phyloP scores from a whole-genome alignment of 2,888 invertebrate genomes.

The Strigamia crassipes region DNA sequence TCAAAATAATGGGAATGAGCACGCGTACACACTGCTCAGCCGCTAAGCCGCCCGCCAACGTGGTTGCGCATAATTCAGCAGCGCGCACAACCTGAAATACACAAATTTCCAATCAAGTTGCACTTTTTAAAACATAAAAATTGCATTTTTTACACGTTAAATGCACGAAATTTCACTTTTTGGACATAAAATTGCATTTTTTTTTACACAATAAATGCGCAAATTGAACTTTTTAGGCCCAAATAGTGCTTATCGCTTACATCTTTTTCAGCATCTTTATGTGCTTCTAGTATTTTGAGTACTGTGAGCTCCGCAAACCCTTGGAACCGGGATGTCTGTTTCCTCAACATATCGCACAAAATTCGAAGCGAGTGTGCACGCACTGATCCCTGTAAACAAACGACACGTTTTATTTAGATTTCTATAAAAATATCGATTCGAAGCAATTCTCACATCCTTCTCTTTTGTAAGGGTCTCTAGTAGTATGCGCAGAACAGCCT shows the following conservation, averaged over 20 bases:
- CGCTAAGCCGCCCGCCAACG: slow-evolving; percentile 79
- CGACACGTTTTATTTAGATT: no score
- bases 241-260: slow-evolving; percentile 56
- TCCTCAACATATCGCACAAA: slow-evolving; percentile 48
- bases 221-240: no score
- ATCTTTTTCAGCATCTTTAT: slow-evolving; percentile 67
- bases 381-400: slow-evolving; percentile 47
- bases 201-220: no score
- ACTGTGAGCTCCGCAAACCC: slow-evolving; percentile 90
- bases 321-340: slow-evolving; percentile 69
- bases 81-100: slow-evolving; percentile 71
- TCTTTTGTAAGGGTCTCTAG: slow-evolving; percentile 58
- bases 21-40: slow-evolving; percentile 77
- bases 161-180: no score
- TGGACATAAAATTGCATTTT: no score
- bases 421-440: neutral
- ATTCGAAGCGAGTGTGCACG: slow-evolving; percentile 47
- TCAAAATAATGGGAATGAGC: slow-evolving; percentile 82
- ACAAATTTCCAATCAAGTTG: neutral
- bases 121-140: no score
- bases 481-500: slow-evolving; percentile 59
- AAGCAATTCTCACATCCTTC: slow-evolving; percentile 50
- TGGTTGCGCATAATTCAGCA: slow-evolving; percentile 80
- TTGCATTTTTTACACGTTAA: no score
- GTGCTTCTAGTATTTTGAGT: slow-evolving; percentile 84